Percentiles rank a stretch among this genome's conserved stretches.
These are phyloP conservation scores for Athene cunicularia DNA, from an alignment of 2,113 vertebrate species.

Conservation along the genomic window DNA sequence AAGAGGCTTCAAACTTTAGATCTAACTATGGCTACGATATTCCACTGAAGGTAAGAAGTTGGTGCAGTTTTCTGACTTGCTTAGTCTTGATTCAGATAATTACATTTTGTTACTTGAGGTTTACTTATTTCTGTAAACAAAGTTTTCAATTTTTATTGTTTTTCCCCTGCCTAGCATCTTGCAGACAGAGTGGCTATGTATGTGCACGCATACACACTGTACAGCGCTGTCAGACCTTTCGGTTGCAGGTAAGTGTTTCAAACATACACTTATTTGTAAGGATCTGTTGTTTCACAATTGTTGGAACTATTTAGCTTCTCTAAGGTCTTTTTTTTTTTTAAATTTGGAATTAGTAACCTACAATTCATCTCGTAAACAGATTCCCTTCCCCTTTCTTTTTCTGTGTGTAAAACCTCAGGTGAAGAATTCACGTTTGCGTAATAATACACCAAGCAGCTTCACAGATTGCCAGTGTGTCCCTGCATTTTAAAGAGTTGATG, in stretches of 20 bases:
- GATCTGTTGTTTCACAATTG: background rate
- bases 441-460: background rate
- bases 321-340: background rate
- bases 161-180: conserved; percentile 81
- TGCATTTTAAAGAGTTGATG: background rate
- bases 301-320: background rate
- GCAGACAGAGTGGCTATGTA: conserved; percentile 98
- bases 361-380: background rate
- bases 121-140: background rate
- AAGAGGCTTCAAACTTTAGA: conserved; percentile 96
- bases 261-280: background rate
- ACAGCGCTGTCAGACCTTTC: conserved; percentile 96
- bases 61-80: background rate
- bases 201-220: conserved; percentile 95
- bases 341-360: background rate
- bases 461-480: background rate
- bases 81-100: fast-evolving
- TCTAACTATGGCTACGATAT: conserved; percentile 97
- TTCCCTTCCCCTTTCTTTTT: background rate
- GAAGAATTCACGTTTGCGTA: background rate
- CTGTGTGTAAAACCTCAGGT: background rate
- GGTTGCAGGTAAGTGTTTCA: conserved; percentile 89
- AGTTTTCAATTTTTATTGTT: background rate
- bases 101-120: background rate
- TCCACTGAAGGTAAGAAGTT: conserved; percentile 86